A percentile compares a stretch with the other conserved stretches of the same genome.
Evolutionary conservation across 2,113 vertebrate species (phyloP).

Genomic region (Hippolais icterina): DNA sequence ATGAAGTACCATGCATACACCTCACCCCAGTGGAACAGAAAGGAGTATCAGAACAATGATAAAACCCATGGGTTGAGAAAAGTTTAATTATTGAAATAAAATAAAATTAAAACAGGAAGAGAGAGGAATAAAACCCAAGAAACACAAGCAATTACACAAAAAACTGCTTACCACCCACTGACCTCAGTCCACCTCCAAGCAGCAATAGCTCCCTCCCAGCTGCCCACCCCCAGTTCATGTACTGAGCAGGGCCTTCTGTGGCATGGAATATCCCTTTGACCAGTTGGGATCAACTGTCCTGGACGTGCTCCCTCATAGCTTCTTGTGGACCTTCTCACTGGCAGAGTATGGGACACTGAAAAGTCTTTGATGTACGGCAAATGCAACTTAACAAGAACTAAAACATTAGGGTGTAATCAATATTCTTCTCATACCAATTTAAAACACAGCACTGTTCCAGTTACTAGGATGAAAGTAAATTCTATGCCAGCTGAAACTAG

Average conservation of each 20-base stretch:
- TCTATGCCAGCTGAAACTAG: neutral
- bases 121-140: neutral
- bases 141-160: neutral
- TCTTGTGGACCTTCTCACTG: neutral
- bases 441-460: neutral
- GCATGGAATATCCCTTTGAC: neutral
- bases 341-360: neutral
- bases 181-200: neutral
- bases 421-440: neutral
- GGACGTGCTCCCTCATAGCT: no score
- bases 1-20: rapidly evolving
- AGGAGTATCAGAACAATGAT: neutral
- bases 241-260: neutral
- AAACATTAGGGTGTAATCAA: neutral
- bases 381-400: neutral
- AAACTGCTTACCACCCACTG: neutral
- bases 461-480: neutral
- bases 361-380: neutral
- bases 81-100: neutral
- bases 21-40: neutral
- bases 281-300: neutral
- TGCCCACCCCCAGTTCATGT: neutral
- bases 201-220: neutral
- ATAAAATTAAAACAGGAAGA: neutral
- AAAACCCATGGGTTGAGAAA: neutral